These are phyloP conservation scores for Hirtodrosophila histrioides DNA, from an alignment of 2,888 invertebrate species.

Conservation along the genomic window DNA sequence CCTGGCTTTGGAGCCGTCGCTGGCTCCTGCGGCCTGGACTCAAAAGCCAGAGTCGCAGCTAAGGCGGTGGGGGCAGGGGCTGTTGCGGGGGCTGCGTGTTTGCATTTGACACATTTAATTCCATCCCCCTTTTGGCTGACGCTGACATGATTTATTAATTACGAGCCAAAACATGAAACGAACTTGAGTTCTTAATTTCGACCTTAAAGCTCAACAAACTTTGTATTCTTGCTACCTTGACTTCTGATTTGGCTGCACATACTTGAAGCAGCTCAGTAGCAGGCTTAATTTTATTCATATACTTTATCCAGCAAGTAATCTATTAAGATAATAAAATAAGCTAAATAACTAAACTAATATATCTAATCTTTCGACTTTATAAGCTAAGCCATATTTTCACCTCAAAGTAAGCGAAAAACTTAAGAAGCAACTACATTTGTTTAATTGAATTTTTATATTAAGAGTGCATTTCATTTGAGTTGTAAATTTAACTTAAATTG, in stretches of 20 bases:
- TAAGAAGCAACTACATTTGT: too few species aligned
- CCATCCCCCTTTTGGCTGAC: slow-evolving; percentile 56
- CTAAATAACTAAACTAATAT: too few species aligned
- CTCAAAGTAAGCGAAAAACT: too few species aligned
- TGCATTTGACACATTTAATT: slow-evolving; percentile 79
- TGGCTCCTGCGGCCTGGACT: slow-evolving; percentile 18
- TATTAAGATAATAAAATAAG: too few species aligned
- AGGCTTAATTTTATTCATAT: too few species aligned
- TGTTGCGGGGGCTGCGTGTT: slow-evolving; percentile 57
- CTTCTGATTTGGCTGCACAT: background rate
- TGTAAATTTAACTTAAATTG: too few species aligned
- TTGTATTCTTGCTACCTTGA: background rate
- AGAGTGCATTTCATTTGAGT: too few species aligned
- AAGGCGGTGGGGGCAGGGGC: slow-evolving; percentile 6
- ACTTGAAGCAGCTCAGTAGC: too few species aligned
- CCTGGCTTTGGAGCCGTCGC: slow-evolving; percentile 31
- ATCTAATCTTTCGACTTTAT: too few species aligned
- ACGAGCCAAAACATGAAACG: slow-evolving; percentile 75
- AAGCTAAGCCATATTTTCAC: too few species aligned
- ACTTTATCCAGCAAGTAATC: too few species aligned
- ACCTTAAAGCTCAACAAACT: slow-evolving; percentile 55
- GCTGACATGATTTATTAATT: slow-evolving; percentile 83
- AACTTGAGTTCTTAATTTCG: slow-evolving; percentile 80
- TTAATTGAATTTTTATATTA: too few species aligned
- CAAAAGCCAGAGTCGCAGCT: slow-evolving; percentile 10